Conservation (phyloP, 2,888 invertebrate genomes). For the Mimumesa dahlbomi region DNA sequence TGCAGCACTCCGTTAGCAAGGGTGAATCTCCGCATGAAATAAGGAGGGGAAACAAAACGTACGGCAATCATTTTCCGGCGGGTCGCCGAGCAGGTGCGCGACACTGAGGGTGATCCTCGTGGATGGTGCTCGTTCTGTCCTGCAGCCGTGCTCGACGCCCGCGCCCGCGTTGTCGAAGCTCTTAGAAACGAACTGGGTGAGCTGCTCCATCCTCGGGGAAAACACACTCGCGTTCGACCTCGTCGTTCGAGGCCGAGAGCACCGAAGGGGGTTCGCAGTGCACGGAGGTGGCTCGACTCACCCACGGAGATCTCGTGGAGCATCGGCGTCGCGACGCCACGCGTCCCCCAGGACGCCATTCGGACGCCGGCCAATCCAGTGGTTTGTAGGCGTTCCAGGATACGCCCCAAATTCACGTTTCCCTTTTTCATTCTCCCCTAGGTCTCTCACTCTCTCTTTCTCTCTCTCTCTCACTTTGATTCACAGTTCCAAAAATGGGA, state of each 20-base stretch:
- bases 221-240: conserved; percentile 60
- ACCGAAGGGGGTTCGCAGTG: conserved; percentile 35
- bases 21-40: conserved; percentile 2
- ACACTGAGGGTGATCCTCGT: conserved; percentile 74
- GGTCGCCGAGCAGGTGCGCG: conserved; percentile 73
- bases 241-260: conserved; percentile 52
- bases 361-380: conserved; percentile 58
- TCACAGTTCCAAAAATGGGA: no score
- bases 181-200: conserved; percentile 94
- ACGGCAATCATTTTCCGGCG: conserved; percentile 60
- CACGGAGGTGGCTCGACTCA: conserved; percentile 1
- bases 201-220: conserved; percentile 88
- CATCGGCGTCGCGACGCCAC: conserved; percentile 58
- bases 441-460: conserved; percentile 4
- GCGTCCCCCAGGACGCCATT: conserved; percentile 65
- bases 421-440: conserved; percentile 6
- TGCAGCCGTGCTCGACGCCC: conserved; percentile 47
- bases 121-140: conserved; percentile 49
- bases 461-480: conserved; percentile 14
- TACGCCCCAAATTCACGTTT: conserved; percentile 30
- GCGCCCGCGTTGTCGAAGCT: conserved; percentile 83
- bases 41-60: conserved; percentile 52
- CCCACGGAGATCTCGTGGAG: background rate
- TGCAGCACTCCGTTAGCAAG: background rate
- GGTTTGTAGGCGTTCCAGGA: conserved; percentile 39